These are phyloP conservation scores for Leistus spinibarbis DNA, from an alignment of 2,888 invertebrate species.

Conservation along the genomic window DNA sequence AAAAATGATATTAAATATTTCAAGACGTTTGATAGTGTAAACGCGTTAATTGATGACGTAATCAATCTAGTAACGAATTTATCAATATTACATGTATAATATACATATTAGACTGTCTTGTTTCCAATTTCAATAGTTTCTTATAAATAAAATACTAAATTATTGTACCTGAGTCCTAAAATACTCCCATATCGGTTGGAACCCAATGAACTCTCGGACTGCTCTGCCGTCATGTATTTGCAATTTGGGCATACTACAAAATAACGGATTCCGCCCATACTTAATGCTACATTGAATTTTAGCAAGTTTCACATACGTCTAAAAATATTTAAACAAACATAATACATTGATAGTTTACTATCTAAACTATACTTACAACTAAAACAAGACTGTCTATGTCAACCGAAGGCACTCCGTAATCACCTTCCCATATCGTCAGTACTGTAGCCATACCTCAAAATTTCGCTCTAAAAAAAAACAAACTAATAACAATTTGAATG, in stretches of 20 bases:
- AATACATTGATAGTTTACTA: neutral
- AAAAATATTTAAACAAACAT: slow-evolving; percentile 1
- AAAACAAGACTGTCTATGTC: slow-evolving; percentile 27
- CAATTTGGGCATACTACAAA: slow-evolving; percentile 22
- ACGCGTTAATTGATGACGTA: too few species aligned
- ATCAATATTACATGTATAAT: too few species aligned
- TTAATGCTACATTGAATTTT: slow-evolving; percentile 27
- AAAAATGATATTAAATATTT: too few species aligned
- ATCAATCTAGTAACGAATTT: too few species aligned
- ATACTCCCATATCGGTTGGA: slow-evolving; percentile 22
- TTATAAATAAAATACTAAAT: neutral
- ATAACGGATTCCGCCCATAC: slow-evolving; percentile 29
- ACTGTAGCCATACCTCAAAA: slow-evolving; percentile 25
- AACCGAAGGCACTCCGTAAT: slow-evolving; percentile 32
- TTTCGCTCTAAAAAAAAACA: neutral
- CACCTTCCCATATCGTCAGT: slow-evolving; percentile 32
- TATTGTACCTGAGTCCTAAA: slow-evolving; percentile 2
- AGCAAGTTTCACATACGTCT: slow-evolving; percentile 28
- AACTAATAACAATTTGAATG: neutral
- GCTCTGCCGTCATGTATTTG: slow-evolving; percentile 16
- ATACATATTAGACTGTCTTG: too few species aligned
- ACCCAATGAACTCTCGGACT: slow-evolving; percentile 12
- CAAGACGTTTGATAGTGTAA: too few species aligned
- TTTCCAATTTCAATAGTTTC: too few species aligned
- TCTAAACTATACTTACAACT: slow-evolving; percentile 28